Evolutionary conservation across 1,140 invertebrate species (phyloP).

Genomic region (Laupala kohalensis): DNA sequence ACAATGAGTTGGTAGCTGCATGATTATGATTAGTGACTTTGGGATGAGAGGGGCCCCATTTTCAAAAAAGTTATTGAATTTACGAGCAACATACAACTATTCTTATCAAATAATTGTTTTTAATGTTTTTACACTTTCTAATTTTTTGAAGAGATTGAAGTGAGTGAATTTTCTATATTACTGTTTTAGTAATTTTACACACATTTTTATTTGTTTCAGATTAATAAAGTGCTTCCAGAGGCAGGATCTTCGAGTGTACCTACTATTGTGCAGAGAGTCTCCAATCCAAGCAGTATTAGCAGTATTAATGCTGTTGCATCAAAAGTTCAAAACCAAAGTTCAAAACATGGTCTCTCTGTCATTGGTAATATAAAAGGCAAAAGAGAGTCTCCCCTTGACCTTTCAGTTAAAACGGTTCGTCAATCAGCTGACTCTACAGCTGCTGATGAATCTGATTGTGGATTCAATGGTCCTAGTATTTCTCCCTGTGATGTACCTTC

Average conservation of each 20-base stretch:
- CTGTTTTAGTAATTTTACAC: background rate
- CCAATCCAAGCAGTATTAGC: background rate
- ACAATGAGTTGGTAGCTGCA: no score
- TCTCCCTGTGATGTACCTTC: background rate
- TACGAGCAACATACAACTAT: no score
- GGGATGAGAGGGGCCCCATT: no score
- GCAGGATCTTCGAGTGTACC: background rate
- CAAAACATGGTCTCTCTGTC: background rate
- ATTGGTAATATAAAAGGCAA: slow-evolving; percentile 27
- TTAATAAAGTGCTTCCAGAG: background rate
- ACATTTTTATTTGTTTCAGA: background rate
- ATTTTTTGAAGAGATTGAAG: no score
- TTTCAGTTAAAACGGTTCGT: slow-evolving; percentile 73
- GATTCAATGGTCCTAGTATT: background rate
- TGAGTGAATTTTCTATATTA: no score
- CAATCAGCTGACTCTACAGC: slow-evolving; percentile 73
- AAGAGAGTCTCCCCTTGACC: slow-evolving; percentile 63
- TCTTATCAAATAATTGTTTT: no score
- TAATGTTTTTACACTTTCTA: no score
- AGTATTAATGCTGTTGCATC: no score
- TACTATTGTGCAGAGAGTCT: background rate
- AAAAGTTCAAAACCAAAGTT: background rate
- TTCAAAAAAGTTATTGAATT: no score
- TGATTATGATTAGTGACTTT: no score
- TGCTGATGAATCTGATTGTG: slow-evolving; percentile 39